Evolutionary conservation across 2,113 vertebrate genomes (phyloP), one percentile per base, ranked within the genome.

Genomic region (Saguinus midas): DNA sequence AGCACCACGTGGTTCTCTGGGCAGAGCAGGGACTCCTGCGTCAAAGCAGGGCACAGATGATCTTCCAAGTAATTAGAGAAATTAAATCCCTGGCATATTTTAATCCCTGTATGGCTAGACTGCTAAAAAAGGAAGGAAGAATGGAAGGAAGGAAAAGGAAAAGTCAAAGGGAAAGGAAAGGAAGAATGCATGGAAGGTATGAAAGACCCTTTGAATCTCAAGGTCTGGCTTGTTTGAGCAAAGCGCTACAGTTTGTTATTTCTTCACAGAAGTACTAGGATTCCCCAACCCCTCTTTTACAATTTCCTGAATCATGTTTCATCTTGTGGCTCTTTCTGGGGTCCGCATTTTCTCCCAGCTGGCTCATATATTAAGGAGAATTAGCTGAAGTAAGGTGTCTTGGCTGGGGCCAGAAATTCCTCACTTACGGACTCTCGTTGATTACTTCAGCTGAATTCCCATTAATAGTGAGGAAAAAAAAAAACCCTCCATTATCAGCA

Each of bases 11-110:
- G n/a, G 32, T 80, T 94, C 20, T 80, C 92, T 93, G 45, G 12
- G 45, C 61, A 93, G 86, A 96, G 73, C 84, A 93, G 80, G 55
- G 16, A 18, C 48, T 89, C 35, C 32, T 73, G 29, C 2, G 5
- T 78, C 86, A 95, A 97, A 95, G 43, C 50, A 80, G 18, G n/a
- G 23, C 37, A 85, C 96, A 97, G 93, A 93, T 93, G 91, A 57
- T 61, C 57, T 95, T 90, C 83, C 52, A 58, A 92, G 70, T 92
- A 93, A 96, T 93, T 96, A 90, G 91, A 95, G 75, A 96, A 97
- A 86, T 88, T 94, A 76, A 97, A 95, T 91, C 45, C 29, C 23
- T 23, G 81, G 61, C 16, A 87, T 86, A 86, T 94, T 91, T 40
- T 37, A 89, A 96, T 97, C 79, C 61, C 13, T 68, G 12, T 81